Evolutionary conservation across 2,113 vertebrate genomes (phyloP).

Genomic region (Panthera uncia): DNA sequence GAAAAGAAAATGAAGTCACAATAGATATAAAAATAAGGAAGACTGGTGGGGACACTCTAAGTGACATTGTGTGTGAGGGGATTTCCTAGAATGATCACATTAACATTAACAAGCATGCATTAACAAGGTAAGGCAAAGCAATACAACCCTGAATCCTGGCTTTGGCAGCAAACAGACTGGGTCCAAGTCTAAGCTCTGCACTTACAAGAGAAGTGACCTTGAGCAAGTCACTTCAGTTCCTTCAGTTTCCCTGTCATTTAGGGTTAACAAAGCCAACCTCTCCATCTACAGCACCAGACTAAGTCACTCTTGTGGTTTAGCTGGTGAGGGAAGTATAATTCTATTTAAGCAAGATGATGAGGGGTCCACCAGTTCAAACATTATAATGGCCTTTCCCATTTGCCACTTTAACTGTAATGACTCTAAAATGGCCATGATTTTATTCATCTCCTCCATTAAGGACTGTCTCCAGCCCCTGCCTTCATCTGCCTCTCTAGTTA

Average conservation of each 20-base stretch:
- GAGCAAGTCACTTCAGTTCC: background rate
- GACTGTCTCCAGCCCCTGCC: background rate
- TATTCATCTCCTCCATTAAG: background rate
- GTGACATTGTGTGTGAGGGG: background rate
- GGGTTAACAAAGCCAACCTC: background rate
- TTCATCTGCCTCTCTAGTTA: background rate
- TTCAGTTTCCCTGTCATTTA: background rate
- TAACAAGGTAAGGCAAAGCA: background rate
- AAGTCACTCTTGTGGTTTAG: background rate
- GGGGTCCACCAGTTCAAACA: background rate
- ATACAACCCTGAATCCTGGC: background rate
- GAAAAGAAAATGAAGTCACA: background rate
- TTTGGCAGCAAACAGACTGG: too few relatives aligned
- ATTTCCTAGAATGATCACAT: background rate
- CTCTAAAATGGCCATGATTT: background rate
- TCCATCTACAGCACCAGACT: background rate
- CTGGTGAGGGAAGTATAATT: background rate
- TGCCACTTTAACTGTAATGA: background rate
- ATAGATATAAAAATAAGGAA: background rate
- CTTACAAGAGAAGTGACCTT: background rate
- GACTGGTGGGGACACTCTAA: background rate
- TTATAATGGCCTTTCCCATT: background rate
- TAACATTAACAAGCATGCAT: background rate
- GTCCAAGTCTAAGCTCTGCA: background rate
- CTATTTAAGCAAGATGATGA: background rate